Percentiles rank a stretch among this genome's conserved stretches.
Conservation (phyloP, 2,797 vertebrate species). For the Anguilla pacifica region DNA sequence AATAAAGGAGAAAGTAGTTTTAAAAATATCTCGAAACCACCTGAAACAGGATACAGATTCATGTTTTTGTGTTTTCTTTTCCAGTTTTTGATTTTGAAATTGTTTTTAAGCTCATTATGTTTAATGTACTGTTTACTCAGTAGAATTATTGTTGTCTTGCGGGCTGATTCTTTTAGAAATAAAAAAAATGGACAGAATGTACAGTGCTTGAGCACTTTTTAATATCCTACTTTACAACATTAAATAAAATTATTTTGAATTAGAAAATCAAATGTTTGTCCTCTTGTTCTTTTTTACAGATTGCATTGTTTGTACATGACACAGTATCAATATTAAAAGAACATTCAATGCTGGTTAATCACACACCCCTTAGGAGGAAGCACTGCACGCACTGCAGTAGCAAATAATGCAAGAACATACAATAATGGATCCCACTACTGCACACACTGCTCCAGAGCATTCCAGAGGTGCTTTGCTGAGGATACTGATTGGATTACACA, state of each 20-base stretch:
- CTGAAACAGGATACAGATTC: not conserved
- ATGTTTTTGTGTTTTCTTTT: not conserved
- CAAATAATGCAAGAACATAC: not conserved
- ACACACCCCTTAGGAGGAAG: not conserved
- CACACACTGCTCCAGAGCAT: too few species aligned
- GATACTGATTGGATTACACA: too few species aligned
- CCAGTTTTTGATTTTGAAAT: not conserved
- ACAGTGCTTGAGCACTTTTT: not conserved
- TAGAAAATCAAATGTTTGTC: too few species aligned
- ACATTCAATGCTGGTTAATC: not conserved
- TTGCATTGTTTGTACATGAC: not conserved
- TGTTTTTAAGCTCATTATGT: not conserved
- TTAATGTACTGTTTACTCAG: not conserved
- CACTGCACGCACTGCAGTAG: not conserved
- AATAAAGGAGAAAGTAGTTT: conserved; percentile 28
- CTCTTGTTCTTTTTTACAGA: too few species aligned
- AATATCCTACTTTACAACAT: too few species aligned
- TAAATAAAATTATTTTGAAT: too few species aligned
- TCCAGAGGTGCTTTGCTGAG: too few species aligned
- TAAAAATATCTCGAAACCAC: conserved; percentile 27
- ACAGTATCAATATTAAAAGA: not conserved
- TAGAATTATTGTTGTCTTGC: too few species aligned
- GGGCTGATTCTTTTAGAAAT: not conserved
- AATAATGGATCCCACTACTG: too few species aligned
- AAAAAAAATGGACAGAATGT: not conserved